Conservation (phyloP, 2,113 vertebrate genomes). For the Glaucomys volans region DNA sequence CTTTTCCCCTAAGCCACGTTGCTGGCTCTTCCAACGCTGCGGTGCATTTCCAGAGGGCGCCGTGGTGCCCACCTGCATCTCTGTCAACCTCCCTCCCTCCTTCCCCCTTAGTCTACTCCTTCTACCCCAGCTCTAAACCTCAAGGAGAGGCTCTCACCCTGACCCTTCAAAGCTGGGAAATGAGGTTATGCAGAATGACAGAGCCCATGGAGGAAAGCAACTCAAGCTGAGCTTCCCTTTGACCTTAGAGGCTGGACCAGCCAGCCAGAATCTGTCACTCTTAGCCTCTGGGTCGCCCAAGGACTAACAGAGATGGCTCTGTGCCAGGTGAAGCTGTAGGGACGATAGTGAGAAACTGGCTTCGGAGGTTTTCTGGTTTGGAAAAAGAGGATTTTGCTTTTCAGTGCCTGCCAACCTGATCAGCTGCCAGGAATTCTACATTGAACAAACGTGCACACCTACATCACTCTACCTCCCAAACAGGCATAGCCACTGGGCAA, state of each 20-base stretch:
- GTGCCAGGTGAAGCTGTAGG: background rate
- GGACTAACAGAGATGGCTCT: background rate
- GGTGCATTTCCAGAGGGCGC: background rate
- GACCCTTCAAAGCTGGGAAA: background rate
- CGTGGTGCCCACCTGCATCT: rapidly evolving
- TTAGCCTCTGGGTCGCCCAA: background rate
- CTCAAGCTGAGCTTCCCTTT: background rate
- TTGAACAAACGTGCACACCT: slow-evolving; percentile 21
- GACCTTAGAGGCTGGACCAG: background rate
- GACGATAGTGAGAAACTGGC: background rate
- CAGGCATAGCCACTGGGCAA: background rate
- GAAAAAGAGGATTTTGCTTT: slow-evolving; percentile 36
- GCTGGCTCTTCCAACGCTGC: background rate
- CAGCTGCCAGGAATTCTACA: slow-evolving; percentile 52
- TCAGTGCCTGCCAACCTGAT: slow-evolving; percentile 23
- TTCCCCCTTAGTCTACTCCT: background rate
- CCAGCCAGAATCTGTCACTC: background rate
- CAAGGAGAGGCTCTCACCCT: background rate
- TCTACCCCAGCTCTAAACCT: too few relatives aligned
- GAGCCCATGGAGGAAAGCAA: background rate
- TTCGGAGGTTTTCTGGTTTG: background rate
- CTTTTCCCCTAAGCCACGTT: background rate
- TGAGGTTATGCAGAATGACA: background rate
- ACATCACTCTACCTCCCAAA: background rate
- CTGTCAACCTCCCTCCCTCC: background rate